A percentile compares a stretch with the other conserved stretches of the same genome.
Conservation (phyloP, 2,888 invertebrate species). For the Chymomyza amoena region DNA sequence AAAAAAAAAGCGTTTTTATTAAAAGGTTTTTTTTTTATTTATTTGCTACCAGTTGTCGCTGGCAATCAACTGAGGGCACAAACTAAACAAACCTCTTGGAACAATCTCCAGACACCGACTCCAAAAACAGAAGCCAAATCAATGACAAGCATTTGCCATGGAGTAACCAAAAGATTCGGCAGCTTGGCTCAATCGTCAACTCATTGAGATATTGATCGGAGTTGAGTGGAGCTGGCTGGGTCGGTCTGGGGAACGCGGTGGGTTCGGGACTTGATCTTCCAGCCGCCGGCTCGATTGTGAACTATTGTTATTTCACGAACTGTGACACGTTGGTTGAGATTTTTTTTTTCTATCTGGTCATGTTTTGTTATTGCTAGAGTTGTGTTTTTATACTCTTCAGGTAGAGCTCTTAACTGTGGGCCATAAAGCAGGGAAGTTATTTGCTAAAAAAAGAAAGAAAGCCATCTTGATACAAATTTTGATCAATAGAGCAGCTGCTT, state of each 20-base stretch:
- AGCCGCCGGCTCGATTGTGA: constrained; percentile 66
- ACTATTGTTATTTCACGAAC: constrained; percentile 73
- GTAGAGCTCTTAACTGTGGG: background rate
- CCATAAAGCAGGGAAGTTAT: no score
- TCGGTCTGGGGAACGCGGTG: constrained; percentile 11
- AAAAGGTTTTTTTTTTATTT: constrained; percentile 7
- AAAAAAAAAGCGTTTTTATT: constrained; percentile 28
- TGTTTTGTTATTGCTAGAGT: constrained; percentile 13
- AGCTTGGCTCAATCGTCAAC: constrained; percentile 69
- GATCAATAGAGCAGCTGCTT: no score
- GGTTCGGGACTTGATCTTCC: constrained; percentile 51
- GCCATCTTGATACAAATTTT: no score
- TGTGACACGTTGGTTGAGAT: constrained; percentile 65
- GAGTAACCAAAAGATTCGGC: constrained; percentile 41
- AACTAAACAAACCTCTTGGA: background rate
- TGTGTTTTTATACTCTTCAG: background rate
- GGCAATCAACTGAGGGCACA: background rate
- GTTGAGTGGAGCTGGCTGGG: constrained; percentile 2
- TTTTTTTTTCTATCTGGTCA: background rate
- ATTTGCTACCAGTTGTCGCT: constrained; percentile 38
- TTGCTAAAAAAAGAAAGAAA: no score
- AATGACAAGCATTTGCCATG: constrained; percentile 52
- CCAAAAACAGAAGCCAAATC: constrained; percentile 63
- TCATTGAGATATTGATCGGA: constrained; percentile 68
- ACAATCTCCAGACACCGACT: constrained; percentile 8